These are phyloP conservation scores for Gymnothorax javanicus DNA, from an alignment of 2,797 vertebrate genomes.

Conservation along the genomic window DNA sequence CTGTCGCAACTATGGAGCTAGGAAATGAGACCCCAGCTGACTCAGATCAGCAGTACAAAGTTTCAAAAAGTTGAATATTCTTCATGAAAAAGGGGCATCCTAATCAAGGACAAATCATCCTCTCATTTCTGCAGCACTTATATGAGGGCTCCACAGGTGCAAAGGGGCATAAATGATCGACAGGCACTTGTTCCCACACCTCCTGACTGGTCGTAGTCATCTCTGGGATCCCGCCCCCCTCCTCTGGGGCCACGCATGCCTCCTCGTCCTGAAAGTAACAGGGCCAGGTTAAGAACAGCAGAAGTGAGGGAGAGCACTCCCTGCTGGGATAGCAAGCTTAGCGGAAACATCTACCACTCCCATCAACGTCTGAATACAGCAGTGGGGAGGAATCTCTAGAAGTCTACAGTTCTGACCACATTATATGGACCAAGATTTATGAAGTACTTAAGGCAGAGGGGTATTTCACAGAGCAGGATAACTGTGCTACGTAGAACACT, in stretches of 20 bases:
- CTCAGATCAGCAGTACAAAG: neutral
- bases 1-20: neutral
- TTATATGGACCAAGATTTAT: neutral
- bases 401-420: neutral
- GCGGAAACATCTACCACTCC: neutral
- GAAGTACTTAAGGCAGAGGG: neutral
- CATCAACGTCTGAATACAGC: neutral
- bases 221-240: slow-evolving; percentile 76
- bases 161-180: neutral
- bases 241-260: slow-evolving; percentile 82
- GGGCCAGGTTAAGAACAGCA: slow-evolving; percentile 47
- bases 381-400: slow-evolving; percentile 7
- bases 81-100: neutral
- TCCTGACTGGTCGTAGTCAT: slow-evolving; percentile 69
- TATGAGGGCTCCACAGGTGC: neutral
- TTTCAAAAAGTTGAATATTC: neutral
- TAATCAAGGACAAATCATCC: neutral
- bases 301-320: neutral
- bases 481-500: no score
- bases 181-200: slow-evolving; percentile 57
- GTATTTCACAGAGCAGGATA: neutral
- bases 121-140: neutral
- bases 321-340: neutral
- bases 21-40: neutral
- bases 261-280: slow-evolving; percentile 79